These are phyloP conservation scores for Listronotus oregonensis DNA, from an alignment of 1,140 invertebrate genomes.

Conservation along the genomic window DNA sequence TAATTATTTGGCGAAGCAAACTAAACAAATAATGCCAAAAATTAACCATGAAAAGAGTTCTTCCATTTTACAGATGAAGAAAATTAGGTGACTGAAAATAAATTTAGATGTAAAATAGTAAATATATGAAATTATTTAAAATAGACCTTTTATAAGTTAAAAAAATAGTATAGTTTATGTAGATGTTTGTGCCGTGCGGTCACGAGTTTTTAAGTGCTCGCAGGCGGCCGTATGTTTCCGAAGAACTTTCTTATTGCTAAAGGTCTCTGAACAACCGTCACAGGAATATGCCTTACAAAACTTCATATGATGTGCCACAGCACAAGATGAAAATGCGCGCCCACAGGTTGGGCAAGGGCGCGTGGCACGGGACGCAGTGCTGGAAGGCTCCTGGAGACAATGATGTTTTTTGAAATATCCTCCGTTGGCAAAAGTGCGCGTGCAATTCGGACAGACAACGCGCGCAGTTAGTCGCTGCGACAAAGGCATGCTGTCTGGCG, in stretches of 20 bases:
- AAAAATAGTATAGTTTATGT: no score
- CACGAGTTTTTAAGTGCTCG: background rate
- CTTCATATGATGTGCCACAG: conserved; percentile 7
- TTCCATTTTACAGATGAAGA: no score
- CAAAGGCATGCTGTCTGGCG: conserved; percentile 3
- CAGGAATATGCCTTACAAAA: conserved; percentile 6
- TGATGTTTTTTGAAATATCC: conserved; percentile 11
- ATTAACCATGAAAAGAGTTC: no score
- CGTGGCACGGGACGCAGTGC: background rate
- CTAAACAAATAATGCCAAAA: no score
- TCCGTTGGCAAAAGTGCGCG: conserved; percentile 9
- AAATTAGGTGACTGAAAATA: no score
- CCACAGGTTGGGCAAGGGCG: conserved; percentile 6
- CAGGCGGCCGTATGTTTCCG: background rate
- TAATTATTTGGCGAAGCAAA: no score
- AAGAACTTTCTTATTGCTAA: conserved; percentile 10
- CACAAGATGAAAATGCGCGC: conserved; percentile 5
- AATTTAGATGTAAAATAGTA: no score
- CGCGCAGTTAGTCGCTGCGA: background rate
- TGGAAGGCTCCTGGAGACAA: conserved; percentile 1
- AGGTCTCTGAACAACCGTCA: conserved; percentile 1
- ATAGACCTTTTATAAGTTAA: no score
- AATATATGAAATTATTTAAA: no score
- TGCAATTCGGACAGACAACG: conserved; percentile 10
- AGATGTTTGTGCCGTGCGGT: no score